Evolutionary conservation across 2,113 vertebrate species (phyloP), one percentile per base, ranked within the genome.

Genomic region (Percina caprodes): DNA sequence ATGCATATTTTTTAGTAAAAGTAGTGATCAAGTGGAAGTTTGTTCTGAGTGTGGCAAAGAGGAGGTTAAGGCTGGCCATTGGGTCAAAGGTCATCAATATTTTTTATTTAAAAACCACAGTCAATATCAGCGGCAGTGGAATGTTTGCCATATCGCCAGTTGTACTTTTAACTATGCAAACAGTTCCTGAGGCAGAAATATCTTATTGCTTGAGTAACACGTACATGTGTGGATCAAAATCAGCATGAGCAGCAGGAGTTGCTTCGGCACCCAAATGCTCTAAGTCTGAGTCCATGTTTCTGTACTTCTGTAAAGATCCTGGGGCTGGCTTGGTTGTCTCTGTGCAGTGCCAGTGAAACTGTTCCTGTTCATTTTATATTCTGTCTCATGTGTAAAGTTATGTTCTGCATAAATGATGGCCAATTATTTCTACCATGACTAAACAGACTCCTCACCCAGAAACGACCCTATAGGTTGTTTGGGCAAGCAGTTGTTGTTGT

Each of bases 141-240:
- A 78, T 76, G 55, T 83, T 69, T 56, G n/a, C 12, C 33, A 51
- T 11, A 11, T 42, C 9, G 10, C 3, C 69, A 67, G 45, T 49
- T 83, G 69, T 75, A 58, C 33, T 33, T 80, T 54, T 35, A 60
- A 4, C 21, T 52, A 24, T 46, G 23, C 55, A 77, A 76, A 83
- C 60, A 56, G 74, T 81, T 30, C 18, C 13, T 4, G 18, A 59
- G 19, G 55, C 55, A 26, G 39, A 74, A 68, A 67, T 65, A 68
- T 65, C 30, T 62, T 24, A 21, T 52, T 46, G 35, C n/a, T 55
- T 33, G 13, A 18, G 26, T 68, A 10, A 45, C 8, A 54, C 10
- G 2, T 54, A 42, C 67, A 45, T 6, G 1, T 19, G 14, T 5
- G 1, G 30, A 60, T 14, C 5, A n/a, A 79, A 54, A 30, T 30